Base-by-base conservation (phyloP, 2,113 vertebrate genomes). In the Petroica traversi region DNA sequence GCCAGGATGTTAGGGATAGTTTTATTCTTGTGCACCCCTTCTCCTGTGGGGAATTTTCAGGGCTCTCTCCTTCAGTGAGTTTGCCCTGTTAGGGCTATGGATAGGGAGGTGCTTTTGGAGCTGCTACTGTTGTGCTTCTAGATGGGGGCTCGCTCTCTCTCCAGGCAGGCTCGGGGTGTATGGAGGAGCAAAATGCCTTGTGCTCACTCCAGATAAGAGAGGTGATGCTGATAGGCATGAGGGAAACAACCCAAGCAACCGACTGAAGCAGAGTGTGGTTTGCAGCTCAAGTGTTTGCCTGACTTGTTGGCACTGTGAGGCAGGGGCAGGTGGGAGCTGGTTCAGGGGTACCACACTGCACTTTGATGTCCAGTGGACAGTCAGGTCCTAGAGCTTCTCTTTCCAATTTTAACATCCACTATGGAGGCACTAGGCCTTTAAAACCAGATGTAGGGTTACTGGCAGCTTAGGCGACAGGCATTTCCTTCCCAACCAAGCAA, bases 131-230 rank as follows among this genome's bases (percentile, higher is more conserved):
- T 74, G 29, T 5, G 2, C 52, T 77, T 77, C 5, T 2, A 36
- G 40, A 58, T 11, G 18, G 24, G 41, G 33, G 29, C 51, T 92
- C 55, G 57, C 41, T 74, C 2, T 4, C 64, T 73, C 40, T 43
- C 25, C 73, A 45, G 68, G 28, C 76, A 78, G 43, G 31, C 83
- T 55, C 9, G 10, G 46, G 71, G 67, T 1, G 1, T 26, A 58
- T 2, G 1, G 76, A 69, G 33, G 26, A 74, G 69, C 73, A 75
- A 57, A 94, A 55, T 33, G 87, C 81, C 89, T 92, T 46, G 62
- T 91, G 92, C 81, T 94, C 12, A 7, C 43, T 64, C 23, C 88
- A 85, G 87, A 93, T 96, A 96, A 96, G 87, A 92, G 85, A 79
- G 49, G 74, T 82, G 93, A 95, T 89, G 49, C 78, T 93, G 95